Evolutionary conservation across 1,140 invertebrate genomes (phyloP).

Genomic region (Oryzaephilus surinamensis): DNA sequence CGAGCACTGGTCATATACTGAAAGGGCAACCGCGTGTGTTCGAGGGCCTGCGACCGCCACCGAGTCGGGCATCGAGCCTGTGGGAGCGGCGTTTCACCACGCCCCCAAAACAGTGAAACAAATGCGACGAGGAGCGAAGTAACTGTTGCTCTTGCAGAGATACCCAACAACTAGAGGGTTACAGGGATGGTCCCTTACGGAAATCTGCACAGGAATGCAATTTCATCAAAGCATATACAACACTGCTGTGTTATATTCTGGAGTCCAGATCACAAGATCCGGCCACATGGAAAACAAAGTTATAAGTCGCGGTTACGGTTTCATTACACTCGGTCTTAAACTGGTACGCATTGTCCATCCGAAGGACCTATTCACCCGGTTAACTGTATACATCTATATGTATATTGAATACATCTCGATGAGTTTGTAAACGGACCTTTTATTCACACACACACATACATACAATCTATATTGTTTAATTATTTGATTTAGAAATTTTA

Average conservation of each 20-base stretch:
- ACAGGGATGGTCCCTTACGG: slow-evolving; percentile 30
- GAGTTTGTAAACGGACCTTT: too few relatives aligned
- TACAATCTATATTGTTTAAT: too few relatives aligned
- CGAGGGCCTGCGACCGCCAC: slow-evolving; percentile 19
- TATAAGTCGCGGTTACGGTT: slow-evolving; percentile 37
- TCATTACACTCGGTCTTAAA: slow-evolving; percentile 26
- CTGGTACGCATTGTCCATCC: background rate
- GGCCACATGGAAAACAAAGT: slow-evolving; percentile 38
- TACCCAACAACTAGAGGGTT: too few relatives aligned
- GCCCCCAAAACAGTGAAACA: slow-evolving; percentile 30
- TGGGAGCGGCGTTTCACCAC: slow-evolving; percentile 31
- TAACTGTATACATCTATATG: too few relatives aligned
- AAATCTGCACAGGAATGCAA: slow-evolving; percentile 38
- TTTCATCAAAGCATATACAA: slow-evolving; percentile 35
- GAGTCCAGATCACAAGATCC: slow-evolving; percentile 34
- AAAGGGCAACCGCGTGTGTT: slow-evolving; percentile 10
- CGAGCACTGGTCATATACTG: slow-evolving; percentile 12
- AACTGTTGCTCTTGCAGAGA: slow-evolving; percentile 35
- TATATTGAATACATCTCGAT: too few relatives aligned
- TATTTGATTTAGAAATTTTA: too few relatives aligned
- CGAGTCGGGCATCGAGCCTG: slow-evolving; percentile 21
- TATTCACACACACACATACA: too few relatives aligned
- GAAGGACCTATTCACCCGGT: too few relatives aligned
- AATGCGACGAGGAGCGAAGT: slow-evolving; percentile 30
- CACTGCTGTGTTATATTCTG: slow-evolving; percentile 30